Conservation (phyloP, 2,888 invertebrate genomes). For the Tubulanus polymorphus region DNA sequence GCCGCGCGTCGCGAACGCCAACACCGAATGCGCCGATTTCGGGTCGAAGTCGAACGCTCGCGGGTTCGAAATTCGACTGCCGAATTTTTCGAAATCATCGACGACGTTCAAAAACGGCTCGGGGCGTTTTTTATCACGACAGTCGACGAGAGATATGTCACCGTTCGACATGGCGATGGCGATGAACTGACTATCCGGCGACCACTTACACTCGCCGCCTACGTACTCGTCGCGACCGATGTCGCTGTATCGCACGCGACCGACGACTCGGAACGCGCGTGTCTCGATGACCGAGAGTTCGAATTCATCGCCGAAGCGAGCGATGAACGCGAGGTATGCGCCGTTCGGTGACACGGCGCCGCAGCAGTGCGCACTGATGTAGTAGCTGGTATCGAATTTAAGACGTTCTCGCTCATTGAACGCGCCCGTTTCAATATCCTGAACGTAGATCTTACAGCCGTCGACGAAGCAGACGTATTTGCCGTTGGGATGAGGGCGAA, state of each 20-base stretch:
- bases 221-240: conserved; percentile 22
- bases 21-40: conserved; percentile 20
- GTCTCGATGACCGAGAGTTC: conserved; percentile 14
- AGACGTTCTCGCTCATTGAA: conserved; percentile 20
- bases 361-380: conserved; percentile 25
- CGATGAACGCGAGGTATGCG: conserved; percentile 26
- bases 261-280: not conserved
- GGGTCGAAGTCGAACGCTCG: conserved; percentile 37
- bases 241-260: conserved; percentile 18
- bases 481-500: conserved; percentile 33
- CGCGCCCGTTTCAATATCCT: conserved; percentile 18
- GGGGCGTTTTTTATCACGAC: conserved; percentile 10
- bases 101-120: conserved; percentile 23
- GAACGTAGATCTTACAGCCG: conserved; percentile 23
- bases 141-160: conserved; percentile 23
- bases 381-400: conserved; percentile 24
- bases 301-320: conserved; percentile 20
- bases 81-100: conserved; percentile 26
- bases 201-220: conserved; percentile 33
- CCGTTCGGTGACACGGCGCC: conserved; percentile 38
- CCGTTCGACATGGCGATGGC: conserved; percentile 29
- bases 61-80: conserved; percentile 21
- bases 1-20: conserved; percentile 29
- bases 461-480: conserved; percentile 27
- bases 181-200: conserved; percentile 30